Percentiles rank a stretch among this genome's conserved stretches.
These are phyloP conservation scores for Mormyrus hasselquistii DNA, from an alignment of 2,797 vertebrate species.

Conservation along the genomic window DNA sequence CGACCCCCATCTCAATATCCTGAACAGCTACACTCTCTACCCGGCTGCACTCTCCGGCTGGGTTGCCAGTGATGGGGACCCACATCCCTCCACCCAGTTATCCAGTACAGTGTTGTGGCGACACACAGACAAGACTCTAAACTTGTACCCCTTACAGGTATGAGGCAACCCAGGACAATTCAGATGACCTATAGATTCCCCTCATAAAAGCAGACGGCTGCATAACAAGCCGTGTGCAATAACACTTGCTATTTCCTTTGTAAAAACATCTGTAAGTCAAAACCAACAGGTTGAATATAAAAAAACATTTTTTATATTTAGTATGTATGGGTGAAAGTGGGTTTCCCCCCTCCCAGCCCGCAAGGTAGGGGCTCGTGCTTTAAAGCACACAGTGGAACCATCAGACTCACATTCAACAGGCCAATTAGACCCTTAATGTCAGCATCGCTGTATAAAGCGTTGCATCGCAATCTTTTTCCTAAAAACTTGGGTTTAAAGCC, in stretches of 20 bases:
- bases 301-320: background rate
- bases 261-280: background rate
- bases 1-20: background rate
- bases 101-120: background rate
- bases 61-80: background rate
- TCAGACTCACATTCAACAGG: background rate
- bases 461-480: background rate
- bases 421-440: background rate
- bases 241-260: background rate
- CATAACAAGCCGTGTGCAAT: background rate
- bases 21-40: background rate
- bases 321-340: background rate
- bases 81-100: background rate
- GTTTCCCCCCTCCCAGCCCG: background rate
- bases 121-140: background rate
- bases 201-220: background rate
- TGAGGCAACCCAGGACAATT: background rate
- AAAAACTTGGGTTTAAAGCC: background rate
- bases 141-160: background rate
- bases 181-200: background rate
- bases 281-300: background rate
- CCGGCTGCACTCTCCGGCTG: background rate
- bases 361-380: background rate
- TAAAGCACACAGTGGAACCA: background rate
- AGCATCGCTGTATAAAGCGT: background rate